These are phyloP conservation scores for Oxygymnocypris stewartii DNA, from an alignment of 2,113 vertebrate genomes.

Conservation along the genomic window DNA sequence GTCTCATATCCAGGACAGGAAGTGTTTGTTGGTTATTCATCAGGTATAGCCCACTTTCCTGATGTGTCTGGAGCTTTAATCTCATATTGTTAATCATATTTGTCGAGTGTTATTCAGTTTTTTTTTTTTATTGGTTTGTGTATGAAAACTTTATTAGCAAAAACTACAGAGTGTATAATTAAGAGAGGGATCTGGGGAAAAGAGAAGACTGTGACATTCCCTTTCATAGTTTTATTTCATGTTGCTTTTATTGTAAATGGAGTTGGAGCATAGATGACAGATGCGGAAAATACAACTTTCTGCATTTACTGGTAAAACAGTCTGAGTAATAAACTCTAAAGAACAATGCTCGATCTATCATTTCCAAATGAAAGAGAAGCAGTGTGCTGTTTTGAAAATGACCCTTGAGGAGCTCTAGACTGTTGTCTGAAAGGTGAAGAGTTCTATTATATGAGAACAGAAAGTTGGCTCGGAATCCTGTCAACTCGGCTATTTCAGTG, in stretches of 20 bases:
- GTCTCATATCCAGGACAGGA: not conserved
- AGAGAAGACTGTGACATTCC: not conserved
- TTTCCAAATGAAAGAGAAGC: slow-evolving; percentile 12
- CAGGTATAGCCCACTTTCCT: not conserved
- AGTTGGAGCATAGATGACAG: not conserved
- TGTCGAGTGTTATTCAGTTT: not conserved
- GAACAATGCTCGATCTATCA: not conserved
- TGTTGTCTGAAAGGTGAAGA: slow-evolving; percentile 8
- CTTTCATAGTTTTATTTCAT: not conserved
- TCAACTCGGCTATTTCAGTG: slow-evolving; percentile 24
- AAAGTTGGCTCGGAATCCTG: slow-evolving; percentile 35
- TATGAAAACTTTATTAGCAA: not conserved
- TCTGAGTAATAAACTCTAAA: slow-evolving; percentile 1
- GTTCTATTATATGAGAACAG: slow-evolving; percentile 6
- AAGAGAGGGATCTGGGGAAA: not conserved
- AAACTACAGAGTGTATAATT: not conserved
- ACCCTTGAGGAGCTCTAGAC: slow-evolving; percentile 1
- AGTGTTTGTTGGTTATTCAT: not conserved
- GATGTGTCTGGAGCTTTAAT: not conserved
- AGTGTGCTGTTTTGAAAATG: not conserved
- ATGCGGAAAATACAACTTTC: not conserved
- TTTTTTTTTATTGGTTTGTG: too few relatives aligned
- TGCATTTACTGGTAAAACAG: not conserved
- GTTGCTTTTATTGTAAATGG: not conserved
- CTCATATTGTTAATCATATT: not conserved